Conservation (phyloP, 2,888 invertebrate genomes). For the Camponotus fellah region DNA sequence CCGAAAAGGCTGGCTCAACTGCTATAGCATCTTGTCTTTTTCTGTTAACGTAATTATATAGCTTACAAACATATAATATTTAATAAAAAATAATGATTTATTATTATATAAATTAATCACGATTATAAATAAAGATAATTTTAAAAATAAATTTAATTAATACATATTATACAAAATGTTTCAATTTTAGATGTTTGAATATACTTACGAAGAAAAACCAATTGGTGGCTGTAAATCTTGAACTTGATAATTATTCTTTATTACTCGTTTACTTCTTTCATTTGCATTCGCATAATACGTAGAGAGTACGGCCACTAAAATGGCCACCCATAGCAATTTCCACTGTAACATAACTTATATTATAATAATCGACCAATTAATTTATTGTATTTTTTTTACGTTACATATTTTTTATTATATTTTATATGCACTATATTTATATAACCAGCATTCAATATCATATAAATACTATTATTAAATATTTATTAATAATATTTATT, state of each 20-base stretch:
- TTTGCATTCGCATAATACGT: slow-evolving; percentile 79
- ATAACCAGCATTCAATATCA: neutral
- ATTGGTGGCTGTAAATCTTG: slow-evolving; percentile 72
- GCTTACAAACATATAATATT: neutral
- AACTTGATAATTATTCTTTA: slow-evolving; percentile 76
- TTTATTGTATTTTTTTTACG: neutral
- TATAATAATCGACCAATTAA: slow-evolving; percentile 5
- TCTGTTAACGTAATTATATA: slow-evolving; percentile 28
- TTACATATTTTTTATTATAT: neutral
- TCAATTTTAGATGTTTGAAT: neutral
- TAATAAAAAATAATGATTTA: neutral
- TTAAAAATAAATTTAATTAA: neutral
- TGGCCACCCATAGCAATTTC: slow-evolving; percentile 82
- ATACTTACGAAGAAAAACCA: slow-evolving; percentile 73
- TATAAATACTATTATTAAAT: neutral
- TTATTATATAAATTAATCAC: neutral
- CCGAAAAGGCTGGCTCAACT: neutral
- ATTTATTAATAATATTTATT: neutral
- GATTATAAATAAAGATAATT: neutral
- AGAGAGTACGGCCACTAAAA: slow-evolving; percentile 82
- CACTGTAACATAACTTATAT: slow-evolving; percentile 75
- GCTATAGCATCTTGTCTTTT: neutral
- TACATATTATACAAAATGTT: neutral
- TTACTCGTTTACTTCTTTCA: slow-evolving; percentile 81
- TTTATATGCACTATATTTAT: neutral